Percentiles rank a stretch among this genome's conserved stretches.
These are phyloP conservation scores for Heteromurus nitidus DNA, from an alignment of 2,888 invertebrate genomes.

Conservation along the genomic window DNA sequence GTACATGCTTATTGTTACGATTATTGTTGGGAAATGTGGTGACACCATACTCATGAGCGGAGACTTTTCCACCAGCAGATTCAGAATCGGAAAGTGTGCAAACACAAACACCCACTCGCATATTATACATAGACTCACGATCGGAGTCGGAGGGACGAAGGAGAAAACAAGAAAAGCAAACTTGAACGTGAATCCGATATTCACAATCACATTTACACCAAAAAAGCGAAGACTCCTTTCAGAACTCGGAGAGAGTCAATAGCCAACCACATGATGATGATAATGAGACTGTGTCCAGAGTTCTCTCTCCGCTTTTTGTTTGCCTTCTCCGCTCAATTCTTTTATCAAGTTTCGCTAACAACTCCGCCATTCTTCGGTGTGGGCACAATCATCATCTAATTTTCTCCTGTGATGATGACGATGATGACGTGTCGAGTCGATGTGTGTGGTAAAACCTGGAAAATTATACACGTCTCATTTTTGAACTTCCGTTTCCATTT, in stretches of 20 bases:
- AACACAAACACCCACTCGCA: no score
- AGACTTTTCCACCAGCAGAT: neutral
- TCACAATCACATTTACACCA: neutral
- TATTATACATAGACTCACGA: neutral
- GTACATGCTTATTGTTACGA: conserved; percentile 56
- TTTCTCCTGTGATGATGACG: no score
- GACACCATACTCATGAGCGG: conserved; percentile 7
- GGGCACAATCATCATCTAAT: conserved; percentile 14
- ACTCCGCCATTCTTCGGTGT: no score
- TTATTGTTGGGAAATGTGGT: conserved; percentile 49
- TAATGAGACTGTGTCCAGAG: neutral
- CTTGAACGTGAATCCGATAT: neutral
- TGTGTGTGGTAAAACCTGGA: no score
- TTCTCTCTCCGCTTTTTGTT: neutral
- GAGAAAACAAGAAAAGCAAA: neutral
- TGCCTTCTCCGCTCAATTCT: no score
- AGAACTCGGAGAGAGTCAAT: no score
- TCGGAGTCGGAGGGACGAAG: neutral
- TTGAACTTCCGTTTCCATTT: neutral
- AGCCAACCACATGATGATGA: neutral
- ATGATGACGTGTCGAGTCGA: no score
- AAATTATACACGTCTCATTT: neutral
- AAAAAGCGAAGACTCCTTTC: neutral
- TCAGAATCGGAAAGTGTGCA: no score
- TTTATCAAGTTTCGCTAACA: no score